These are phyloP conservation scores for Sphecodes monilicornis DNA, from an alignment of 2,888 invertebrate species.

Conservation along the genomic window DNA sequence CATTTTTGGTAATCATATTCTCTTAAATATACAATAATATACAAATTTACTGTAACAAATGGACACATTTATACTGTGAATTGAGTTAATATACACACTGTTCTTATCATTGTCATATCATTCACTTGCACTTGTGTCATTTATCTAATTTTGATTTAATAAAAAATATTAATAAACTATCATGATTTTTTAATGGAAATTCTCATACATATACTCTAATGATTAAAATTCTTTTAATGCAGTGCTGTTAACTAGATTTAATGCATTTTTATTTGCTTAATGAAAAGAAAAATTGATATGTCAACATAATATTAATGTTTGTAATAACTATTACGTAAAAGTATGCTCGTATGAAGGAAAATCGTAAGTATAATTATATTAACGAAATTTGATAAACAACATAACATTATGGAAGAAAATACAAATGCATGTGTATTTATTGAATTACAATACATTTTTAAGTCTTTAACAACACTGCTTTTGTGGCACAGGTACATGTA, in stretches of 20 bases:
- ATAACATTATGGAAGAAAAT: slow-evolving; percentile 37
- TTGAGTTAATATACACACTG: slow-evolving; percentile 1
- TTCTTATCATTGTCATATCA: slow-evolving; percentile 27
- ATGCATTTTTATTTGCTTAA: slow-evolving; percentile 19
- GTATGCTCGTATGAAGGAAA: slow-evolving; percentile 11
- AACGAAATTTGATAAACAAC: slow-evolving; percentile 20
- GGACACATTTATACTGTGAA: slow-evolving; percentile 28
- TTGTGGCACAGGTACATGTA: slow-evolving; percentile 74
- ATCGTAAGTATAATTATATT: slow-evolving; percentile 23
- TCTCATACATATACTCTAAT: slow-evolving; percentile 20
- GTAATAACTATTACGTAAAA: not conserved
- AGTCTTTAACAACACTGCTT: slow-evolving; percentile 64
- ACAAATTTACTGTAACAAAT: slow-evolving; percentile 38
- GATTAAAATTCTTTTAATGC: slow-evolving; percentile 27
- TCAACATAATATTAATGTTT: slow-evolving; percentile 13
- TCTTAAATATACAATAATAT: slow-evolving; percentile 52
- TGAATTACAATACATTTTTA: slow-evolving; percentile 39
- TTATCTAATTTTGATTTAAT: slow-evolving; percentile 16
- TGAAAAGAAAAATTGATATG: not conserved
- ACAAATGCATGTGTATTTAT: slow-evolving; percentile 56
- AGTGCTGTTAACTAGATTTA: slow-evolving; percentile 46
- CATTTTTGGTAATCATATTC: slow-evolving; percentile 25
- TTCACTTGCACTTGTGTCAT: slow-evolving; percentile 11
- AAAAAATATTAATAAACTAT: slow-evolving; percentile 23
- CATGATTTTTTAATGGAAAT: slow-evolving; percentile 2